A percentile compares a stretch with the other conserved stretches of the same genome.
These are phyloP conservation scores for Chinchilla lanigera DNA, from an alignment of 2,113 vertebrate species.

Conservation along the genomic window DNA sequence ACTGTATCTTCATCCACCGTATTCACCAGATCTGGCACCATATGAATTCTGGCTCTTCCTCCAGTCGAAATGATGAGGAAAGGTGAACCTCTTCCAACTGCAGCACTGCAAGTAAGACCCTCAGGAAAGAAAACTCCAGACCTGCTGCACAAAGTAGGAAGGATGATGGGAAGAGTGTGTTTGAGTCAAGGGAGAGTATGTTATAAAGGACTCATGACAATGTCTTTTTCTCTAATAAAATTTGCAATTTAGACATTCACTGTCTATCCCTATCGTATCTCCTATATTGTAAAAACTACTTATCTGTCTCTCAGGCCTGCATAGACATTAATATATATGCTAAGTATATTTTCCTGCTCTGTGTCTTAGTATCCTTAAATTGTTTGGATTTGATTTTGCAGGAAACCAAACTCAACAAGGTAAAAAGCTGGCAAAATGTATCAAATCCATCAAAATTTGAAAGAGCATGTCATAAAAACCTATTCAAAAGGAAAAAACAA, in stretches of 20 bases:
- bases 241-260: background rate
- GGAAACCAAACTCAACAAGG: background rate
- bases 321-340: background rate
- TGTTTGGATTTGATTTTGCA: background rate
- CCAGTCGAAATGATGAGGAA: background rate
- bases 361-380: background rate
- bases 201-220: background rate
- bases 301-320: background rate
- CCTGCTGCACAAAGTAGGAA: background rate
- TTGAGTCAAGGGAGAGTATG: background rate
- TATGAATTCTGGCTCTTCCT: background rate
- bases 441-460: background rate
- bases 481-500: background rate
- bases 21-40: background rate
- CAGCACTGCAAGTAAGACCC: rapidly evolving
- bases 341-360: background rate
- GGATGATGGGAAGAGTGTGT: background rate
- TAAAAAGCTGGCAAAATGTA: background rate
- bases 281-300: background rate
- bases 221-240: background rate
- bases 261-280: background rate
- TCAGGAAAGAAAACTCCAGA: background rate
- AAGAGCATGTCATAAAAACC: background rate
- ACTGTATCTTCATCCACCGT: background rate
- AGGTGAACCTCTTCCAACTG: background rate